Evolutionary conservation across 2,797 vertebrate species (phyloP).

Genomic region (Monodelphis domestica): DNA sequence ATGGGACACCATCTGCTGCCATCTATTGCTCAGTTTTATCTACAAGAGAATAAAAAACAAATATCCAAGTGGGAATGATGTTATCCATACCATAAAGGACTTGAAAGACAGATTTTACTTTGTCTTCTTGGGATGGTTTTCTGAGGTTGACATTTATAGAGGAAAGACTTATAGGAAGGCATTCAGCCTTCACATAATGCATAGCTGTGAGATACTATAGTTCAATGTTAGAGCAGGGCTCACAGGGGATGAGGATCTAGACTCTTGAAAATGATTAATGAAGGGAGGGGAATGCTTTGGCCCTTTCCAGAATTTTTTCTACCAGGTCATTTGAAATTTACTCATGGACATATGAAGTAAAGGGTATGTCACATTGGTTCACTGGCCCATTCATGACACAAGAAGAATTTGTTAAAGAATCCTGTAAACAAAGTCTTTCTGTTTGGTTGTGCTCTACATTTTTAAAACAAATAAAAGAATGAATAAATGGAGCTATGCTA

Average conservation of each 20-base stretch:
- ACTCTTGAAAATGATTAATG: conserved; percentile 89
- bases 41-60: not conserved
- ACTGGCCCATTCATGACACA: not conserved
- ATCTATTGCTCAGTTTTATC: not conserved
- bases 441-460: not conserved
- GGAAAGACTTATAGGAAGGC: conserved; percentile 49
- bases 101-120: not conserved
- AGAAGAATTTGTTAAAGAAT: conserved; percentile 38
- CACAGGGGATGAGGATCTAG: conserved; percentile 78
- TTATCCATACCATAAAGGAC: conserved; percentile 7
- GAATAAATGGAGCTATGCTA: conserved; percentile 18
- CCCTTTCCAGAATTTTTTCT: conserved; percentile 61
- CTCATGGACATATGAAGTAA: conserved; percentile 76
- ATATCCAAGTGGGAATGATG: not conserved
- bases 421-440: conserved; percentile 23
- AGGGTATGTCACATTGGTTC: conserved; percentile 6
- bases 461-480: conserved; percentile 17
- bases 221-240: conserved; percentile 67
- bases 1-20: not conserved
- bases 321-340: conserved; percentile 79
- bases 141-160: conserved; percentile 60
- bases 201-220: conserved; percentile 57
- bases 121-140: conserved; percentile 26
- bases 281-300: conserved; percentile 72
- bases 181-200: conserved; percentile 54